Evolutionary conservation across 53 echinoderm and acorn worm genomes (phyloP), one percentile per base, ranked within the genome.

Genomic region (Zoroaster sp.): DNA sequence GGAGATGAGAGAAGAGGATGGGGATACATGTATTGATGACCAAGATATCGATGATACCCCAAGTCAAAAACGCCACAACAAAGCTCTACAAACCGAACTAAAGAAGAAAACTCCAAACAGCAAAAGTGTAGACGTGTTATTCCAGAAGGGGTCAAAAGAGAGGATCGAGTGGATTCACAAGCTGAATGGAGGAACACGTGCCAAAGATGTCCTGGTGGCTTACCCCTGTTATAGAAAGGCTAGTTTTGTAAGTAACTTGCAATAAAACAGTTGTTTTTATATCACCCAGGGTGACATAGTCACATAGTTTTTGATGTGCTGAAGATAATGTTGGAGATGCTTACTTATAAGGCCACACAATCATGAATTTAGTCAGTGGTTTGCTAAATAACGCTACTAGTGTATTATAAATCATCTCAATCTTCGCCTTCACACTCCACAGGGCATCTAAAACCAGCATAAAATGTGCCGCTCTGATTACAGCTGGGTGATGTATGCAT

Each of bases 221-320:
- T 76, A 76, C 51, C 76, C 76, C 76, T 76, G 76, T 51, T 76
- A 76, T 76, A 76, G 76, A 49, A 76, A 76, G 76, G 76, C 76
- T 76, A 76, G 49, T 47, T 31, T 76, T 76, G 76, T 76, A 76
- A 51, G 76, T 76, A 46, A 30, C 46, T 76, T 76, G 76, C 76
- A 76, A 76, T 76, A 49, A 49, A 76, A 76, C 46, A 76, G 76
- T 76, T 76, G 30, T 5, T n/a, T n/a, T n/a, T n/a, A n/a, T n/a
- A n/a, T n/a, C n/a, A n/a, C n/a, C n/a, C n/a, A n/a, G n/a, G n/a
- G n/a, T n/a, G n/a, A n/a, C n/a, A n/a, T n/a, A n/a, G n/a, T n/a
- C n/a, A n/a, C n/a, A n/a, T n/a, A n/a, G n/a, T n/a, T n/a, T n/a
- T n/a, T n/a, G n/a, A n/a, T n/a, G n/a, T n/a, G n/a, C n/a, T n/a